phyloP scores from a whole-genome alignment of 2,888 invertebrate genomes.

The Lypha dubia region DNA sequence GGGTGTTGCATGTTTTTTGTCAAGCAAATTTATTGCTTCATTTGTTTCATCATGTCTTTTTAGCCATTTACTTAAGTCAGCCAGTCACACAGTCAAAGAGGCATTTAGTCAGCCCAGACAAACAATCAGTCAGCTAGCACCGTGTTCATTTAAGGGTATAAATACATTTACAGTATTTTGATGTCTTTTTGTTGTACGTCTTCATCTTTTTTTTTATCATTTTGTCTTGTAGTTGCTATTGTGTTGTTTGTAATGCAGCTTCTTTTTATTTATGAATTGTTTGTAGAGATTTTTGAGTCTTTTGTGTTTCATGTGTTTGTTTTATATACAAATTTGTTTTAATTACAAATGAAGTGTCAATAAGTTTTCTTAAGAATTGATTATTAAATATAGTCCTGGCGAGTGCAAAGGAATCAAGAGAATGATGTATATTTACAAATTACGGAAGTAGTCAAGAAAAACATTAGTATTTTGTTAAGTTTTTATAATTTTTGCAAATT shows the following conservation, averaged over 20 bases:
- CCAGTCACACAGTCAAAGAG: conserved; percentile 37
- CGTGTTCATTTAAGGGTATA: conserved; percentile 55
- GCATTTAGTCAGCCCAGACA: conserved; percentile 33
- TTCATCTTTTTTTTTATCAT: neutral
- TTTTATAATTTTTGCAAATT: too few relatives aligned
- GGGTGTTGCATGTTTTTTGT: conserved; percentile 79
- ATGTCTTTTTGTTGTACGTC: neutral
- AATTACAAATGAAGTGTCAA: conserved; percentile 58
- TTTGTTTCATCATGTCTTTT: conserved; percentile 76
- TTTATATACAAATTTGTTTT: conserved; percentile 46
- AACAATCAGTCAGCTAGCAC: conserved; percentile 37
- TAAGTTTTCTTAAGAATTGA: conserved; percentile 1
- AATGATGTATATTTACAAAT: neutral
- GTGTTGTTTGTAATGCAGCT: conserved; percentile 19
- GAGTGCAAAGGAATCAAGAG: neutral
- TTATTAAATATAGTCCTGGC: neutral
- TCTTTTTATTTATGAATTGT: conserved; percentile 63
- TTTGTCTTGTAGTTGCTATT: conserved; percentile 13
- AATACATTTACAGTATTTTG: conserved; percentile 59
- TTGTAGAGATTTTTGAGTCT: conserved; percentile 63
- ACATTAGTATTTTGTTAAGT: neutral
- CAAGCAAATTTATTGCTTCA: conserved; percentile 82
- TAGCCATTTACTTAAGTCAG: conserved; percentile 50
- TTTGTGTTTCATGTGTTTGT: conserved; percentile 11
- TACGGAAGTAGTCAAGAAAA: too few relatives aligned